Conservation (phyloP, 1,140 invertebrate genomes). For the Pseudomyrmex concolor region DNA sequence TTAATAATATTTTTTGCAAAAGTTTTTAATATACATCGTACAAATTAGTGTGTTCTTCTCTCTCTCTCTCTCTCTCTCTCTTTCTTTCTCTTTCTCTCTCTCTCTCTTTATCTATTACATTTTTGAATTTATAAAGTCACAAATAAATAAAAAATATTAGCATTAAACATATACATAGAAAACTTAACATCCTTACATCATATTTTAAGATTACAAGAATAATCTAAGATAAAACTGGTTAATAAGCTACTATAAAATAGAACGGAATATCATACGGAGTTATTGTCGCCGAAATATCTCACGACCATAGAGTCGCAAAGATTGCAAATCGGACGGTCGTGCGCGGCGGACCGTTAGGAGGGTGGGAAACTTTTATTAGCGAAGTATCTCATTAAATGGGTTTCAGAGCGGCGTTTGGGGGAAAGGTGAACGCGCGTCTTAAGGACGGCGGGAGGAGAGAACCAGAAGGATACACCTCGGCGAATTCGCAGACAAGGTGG, state of each 20-base stretch:
- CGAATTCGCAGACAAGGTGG: conserved; percentile 82
- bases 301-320: conserved; percentile 19
- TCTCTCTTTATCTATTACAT: not conserved
- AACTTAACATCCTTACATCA: not conserved
- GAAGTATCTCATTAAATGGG: conserved; percentile 78
- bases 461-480: conserved; percentile 77
- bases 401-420: conserved; percentile 71
- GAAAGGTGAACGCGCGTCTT: conserved; percentile 41
- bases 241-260: not conserved
- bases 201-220: not conserved
- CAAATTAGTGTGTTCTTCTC: not conserved
- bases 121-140: not conserved
- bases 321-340: conserved; percentile 34
- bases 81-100: too few relatives aligned
- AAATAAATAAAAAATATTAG: too few relatives aligned
- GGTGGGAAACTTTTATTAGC: conserved; percentile 77
- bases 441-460: conserved; percentile 9
- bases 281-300: conserved; percentile 50
- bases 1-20: not conserved
- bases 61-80: too few relatives aligned
- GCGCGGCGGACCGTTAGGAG: conserved; percentile 13
- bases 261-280: not conserved
- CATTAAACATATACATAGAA: not conserved
- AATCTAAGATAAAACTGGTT: not conserved
- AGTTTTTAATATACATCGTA: not conserved